Percentiles rank a stretch among this genome's conserved stretches.
Conservation (phyloP, 1,140 invertebrate species). For the Copidosoma floridanum region DNA sequence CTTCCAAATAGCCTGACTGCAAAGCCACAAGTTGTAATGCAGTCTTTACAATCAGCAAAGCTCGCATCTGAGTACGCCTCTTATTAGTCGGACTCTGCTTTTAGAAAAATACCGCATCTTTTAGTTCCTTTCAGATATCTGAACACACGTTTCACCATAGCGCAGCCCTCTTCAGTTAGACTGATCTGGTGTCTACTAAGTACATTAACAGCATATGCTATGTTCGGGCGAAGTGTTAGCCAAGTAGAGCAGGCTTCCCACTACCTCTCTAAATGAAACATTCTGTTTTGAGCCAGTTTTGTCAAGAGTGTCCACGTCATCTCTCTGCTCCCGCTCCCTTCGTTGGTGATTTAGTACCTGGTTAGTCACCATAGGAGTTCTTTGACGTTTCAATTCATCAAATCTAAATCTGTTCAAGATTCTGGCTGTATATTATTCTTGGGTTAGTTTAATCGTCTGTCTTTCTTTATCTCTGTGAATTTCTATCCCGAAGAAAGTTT, state of each 20-base stretch:
- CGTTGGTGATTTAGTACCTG: conserved; percentile 5
- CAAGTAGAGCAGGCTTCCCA: conserved; percentile 52
- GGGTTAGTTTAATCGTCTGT: not conserved
- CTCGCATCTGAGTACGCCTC: conserved; percentile 11
- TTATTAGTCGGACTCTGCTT: not conserved
- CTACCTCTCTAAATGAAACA: conserved; percentile 37
- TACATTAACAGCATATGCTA: conserved; percentile 40
- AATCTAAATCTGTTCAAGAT: conserved; percentile 7
- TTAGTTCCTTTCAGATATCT: conserved; percentile 4
- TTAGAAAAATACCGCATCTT: not conserved
- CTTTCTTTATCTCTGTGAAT: not conserved
- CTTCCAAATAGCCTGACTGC: conserved; percentile 7
- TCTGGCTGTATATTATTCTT: conserved; percentile 12
- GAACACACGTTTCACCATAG: not conserved
- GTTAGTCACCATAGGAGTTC: conserved; percentile 6
- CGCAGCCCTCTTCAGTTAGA: conserved; percentile 4
- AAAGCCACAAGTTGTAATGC: conserved; percentile 3
- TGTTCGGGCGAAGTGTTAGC: no score
- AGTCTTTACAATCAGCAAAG: conserved; percentile 15
- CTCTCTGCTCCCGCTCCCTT: not conserved
- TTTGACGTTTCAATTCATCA: not conserved
- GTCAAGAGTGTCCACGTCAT: not conserved
- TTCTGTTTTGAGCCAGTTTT: not conserved
- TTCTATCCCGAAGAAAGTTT: conserved; percentile 15
- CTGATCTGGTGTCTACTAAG: conserved; percentile 17